Evolutionary conservation across 1,140 invertebrate genomes (phyloP).

Genomic region (Calliopsis andreniformis): DNA sequence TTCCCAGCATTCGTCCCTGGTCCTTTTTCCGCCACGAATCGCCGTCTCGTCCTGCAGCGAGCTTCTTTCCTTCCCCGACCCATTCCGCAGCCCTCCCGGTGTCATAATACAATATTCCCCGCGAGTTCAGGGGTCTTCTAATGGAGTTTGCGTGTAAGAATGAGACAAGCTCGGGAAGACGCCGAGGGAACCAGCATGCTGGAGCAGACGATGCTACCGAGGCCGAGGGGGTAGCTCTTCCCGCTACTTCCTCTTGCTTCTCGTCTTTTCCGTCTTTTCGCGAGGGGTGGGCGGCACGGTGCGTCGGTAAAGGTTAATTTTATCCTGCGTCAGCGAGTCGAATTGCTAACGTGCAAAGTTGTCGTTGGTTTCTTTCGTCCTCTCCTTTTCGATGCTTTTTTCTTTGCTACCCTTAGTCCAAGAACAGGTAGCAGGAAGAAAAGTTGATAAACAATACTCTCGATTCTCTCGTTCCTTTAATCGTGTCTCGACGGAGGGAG

Average conservation of each 20-base stretch:
- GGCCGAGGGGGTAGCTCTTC: not conserved
- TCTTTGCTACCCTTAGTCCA: not conserved
- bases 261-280: conserved; percentile 12
- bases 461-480: not conserved
- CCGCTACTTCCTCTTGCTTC: conserved; percentile 25
- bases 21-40: conserved; percentile 12
- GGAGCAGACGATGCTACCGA: conserved; percentile 29
- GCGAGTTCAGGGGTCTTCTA: conserved; percentile 62
- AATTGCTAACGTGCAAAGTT: conserved; percentile 47
- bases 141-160: conserved; percentile 77
- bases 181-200: conserved; percentile 38
- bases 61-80: conserved; percentile 31
- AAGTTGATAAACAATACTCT: conserved; percentile 55
- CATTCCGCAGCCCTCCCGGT: conserved; percentile 50
- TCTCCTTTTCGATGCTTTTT: not conserved
- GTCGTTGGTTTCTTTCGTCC: conserved; percentile 14
- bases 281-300: conserved; percentile 51
- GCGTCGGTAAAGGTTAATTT: conserved; percentile 66
- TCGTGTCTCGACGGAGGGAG: not conserved
- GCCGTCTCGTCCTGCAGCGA: not conserved
- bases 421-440: conserved; percentile 27
- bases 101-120: conserved; percentile 71
- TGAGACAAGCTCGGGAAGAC: conserved; percentile 56
- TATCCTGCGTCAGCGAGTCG: conserved; percentile 60
- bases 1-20: conserved; percentile 1